phyloP scores from a whole-genome alignment of 2,113 vertebrate genomes.

The Salvelinus namaycush region DNA sequence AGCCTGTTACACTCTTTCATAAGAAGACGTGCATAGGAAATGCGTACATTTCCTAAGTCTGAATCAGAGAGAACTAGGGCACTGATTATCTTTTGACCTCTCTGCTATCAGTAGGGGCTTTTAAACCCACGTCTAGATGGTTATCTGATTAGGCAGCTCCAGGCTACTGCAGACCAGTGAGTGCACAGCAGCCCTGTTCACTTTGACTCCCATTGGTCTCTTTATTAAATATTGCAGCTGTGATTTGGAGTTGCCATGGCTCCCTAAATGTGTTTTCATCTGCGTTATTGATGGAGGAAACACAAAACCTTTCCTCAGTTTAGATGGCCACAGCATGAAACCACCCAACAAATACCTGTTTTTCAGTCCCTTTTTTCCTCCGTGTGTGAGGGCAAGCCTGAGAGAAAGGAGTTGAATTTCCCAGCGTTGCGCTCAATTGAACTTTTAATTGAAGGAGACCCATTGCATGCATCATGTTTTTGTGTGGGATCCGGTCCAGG shows the following conservation, averaged over 20 bases:
- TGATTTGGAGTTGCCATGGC: neutral
- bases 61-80: neutral
- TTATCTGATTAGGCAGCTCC: neutral
- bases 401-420: constrained; percentile 7
- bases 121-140: neutral
- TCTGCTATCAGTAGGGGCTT: neutral
- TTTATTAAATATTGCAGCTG: neutral
- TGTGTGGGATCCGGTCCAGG: constrained; percentile 13
- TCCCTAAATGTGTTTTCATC: neutral
- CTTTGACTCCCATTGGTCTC: neutral
- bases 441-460: constrained; percentile 33
- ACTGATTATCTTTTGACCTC: neutral
- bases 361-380: neutral
- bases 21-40: too few relatives aligned
- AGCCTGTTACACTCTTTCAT: too few relatives aligned
- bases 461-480: constrained; percentile 29
- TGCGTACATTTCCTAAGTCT: too few relatives aligned
- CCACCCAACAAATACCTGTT: constrained; percentile 7
- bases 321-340: neutral
- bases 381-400: neutral
- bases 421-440: neutral
- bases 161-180: neutral
- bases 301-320: constrained; percentile 21
- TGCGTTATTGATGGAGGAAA: constrained; percentile 2
- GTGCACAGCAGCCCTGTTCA: neutral